These are phyloP conservation scores for Halictus rubicundus DNA, from an alignment of 1,140 invertebrate genomes.

Conservation along the genomic window DNA sequence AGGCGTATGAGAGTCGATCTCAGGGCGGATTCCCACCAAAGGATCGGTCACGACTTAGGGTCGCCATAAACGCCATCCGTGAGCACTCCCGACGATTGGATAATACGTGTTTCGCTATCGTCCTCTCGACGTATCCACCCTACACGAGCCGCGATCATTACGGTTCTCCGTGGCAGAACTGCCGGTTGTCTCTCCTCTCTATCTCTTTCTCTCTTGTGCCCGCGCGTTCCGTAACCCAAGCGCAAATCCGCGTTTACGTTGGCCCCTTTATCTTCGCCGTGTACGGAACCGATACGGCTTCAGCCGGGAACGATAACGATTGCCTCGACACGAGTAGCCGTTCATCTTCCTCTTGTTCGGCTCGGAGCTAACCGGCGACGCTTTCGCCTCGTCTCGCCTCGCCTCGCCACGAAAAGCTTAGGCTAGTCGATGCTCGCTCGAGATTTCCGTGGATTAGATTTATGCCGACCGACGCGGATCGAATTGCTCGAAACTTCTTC, in stretches of 20 bases:
- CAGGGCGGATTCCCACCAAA: conserved; percentile 79
- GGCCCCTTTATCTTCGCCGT: conserved; percentile 18
- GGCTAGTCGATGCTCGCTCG: neutral
- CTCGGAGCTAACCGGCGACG: neutral
- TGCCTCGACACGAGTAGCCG: neutral
- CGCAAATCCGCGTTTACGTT: conserved; percentile 34
- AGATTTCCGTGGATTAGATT: neutral
- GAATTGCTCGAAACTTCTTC: neutral
- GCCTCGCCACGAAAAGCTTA: too few species aligned
- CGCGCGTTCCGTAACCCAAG: conserved; percentile 17
- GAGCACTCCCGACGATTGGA: conserved; percentile 68
- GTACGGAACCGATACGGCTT: conserved; percentile 20
- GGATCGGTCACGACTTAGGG: conserved; percentile 76
- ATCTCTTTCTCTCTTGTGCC: neutral
- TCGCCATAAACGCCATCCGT: conserved; percentile 57
- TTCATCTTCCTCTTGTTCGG: conserved; percentile 14
- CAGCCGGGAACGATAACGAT: conserved; percentile 21
- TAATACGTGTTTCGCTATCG: conserved; percentile 72
- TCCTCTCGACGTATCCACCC: conserved; percentile 38
- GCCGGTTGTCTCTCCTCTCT: neutral
- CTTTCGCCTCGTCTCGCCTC: too few species aligned
- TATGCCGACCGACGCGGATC: neutral
- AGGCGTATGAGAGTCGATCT: conserved; percentile 79
- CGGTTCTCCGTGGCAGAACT: conserved; percentile 52
- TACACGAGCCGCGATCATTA: conserved; percentile 42